A percentile compares a stretch with the other conserved stretches of the same genome.
Conservation (phyloP, 2,888 invertebrate species). For the Euclidia mi region DNA sequence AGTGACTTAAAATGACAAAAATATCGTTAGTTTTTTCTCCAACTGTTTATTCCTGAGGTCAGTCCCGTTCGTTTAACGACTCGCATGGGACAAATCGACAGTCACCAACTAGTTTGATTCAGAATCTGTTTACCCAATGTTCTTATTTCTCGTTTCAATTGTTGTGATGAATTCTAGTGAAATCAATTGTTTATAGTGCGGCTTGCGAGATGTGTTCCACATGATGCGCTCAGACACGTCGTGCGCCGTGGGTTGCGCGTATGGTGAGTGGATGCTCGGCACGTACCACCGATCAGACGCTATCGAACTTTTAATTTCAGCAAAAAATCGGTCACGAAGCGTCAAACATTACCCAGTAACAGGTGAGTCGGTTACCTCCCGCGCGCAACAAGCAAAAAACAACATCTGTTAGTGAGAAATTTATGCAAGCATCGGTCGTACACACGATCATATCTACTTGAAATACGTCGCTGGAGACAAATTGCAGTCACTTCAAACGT, state of each 20-base stretch:
- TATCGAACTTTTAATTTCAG: conserved; percentile 84
- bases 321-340: conserved; percentile 76
- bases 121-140: conserved; percentile 31
- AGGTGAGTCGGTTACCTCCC: conserved; percentile 84
- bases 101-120: conserved; percentile 40
- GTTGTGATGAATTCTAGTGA: conserved; percentile 24
- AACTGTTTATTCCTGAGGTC: conserved; percentile 43
- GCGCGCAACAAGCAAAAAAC: conserved; percentile 76
- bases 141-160: conserved; percentile 30
- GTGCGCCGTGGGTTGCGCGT: conserved; percentile 34
- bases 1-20: conserved; percentile 47
- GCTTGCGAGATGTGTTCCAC: conserved; percentile 20
- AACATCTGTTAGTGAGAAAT: conserved; percentile 82
- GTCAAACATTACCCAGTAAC: conserved; percentile 78
- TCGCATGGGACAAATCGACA: conserved; percentile 35
- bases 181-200: conserved; percentile 27
- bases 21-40: conserved; percentile 44
- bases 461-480: conserved; percentile 85
- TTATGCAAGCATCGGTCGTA: conserved; percentile 79
- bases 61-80: conserved; percentile 36
- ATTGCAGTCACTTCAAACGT: conserved; percentile 86
- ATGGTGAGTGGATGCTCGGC: conserved; percentile 63
- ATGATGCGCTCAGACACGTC: conserved; percentile 24
- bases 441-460: conserved; percentile 87
- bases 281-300: conserved; percentile 73